These are phyloP conservation scores for Apodemia hepburni DNA, from an alignment of 2,888 invertebrate genomes.

Conservation along the genomic window DNA sequence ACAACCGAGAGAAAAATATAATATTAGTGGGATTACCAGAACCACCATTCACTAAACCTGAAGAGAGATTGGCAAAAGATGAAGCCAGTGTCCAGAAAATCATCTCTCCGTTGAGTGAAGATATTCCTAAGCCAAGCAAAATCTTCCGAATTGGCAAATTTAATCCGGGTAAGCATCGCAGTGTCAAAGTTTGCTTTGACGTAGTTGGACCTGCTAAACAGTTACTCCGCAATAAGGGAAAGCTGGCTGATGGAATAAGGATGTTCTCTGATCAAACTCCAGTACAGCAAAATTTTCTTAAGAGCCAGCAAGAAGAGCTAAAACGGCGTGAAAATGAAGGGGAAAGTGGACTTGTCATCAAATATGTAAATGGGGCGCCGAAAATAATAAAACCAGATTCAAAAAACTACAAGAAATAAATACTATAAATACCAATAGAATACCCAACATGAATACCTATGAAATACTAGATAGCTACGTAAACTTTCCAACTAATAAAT, in stretches of 20 bases:
- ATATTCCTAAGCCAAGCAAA: conserved; percentile 19
- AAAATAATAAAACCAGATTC: conserved; percentile 22
- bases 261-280: conserved; percentile 31
- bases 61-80: background rate
- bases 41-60: background rate
- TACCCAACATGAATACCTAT: background rate
- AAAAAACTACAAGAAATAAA: conserved; percentile 20
- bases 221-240: conserved; percentile 21
- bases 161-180: conserved; percentile 16
- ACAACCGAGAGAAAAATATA: conserved; percentile 20
- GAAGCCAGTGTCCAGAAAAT: background rate
- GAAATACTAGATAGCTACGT: background rate
- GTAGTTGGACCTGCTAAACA: conserved; percentile 18
- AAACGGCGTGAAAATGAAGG: conserved; percentile 22
- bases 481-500: conserved; percentile 9
- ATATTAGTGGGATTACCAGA: conserved; percentile 19
- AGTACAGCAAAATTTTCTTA: conserved; percentile 25
- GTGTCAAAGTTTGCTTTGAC: conserved; percentile 24
- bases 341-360: conserved; percentile 28
- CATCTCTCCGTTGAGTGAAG: background rate
- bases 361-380: conserved; percentile 29
- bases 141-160: conserved; percentile 25
- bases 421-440: conserved; percentile 15
- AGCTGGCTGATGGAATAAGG: conserved; percentile 7
- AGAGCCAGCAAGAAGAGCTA: conserved; percentile 24